A percentile compares a stretch with the other conserved stretches of the same genome.
These are phyloP conservation scores for Tenthredo scrophulariae DNA, from an alignment of 2,888 invertebrate species.

Conservation along the genomic window DNA sequence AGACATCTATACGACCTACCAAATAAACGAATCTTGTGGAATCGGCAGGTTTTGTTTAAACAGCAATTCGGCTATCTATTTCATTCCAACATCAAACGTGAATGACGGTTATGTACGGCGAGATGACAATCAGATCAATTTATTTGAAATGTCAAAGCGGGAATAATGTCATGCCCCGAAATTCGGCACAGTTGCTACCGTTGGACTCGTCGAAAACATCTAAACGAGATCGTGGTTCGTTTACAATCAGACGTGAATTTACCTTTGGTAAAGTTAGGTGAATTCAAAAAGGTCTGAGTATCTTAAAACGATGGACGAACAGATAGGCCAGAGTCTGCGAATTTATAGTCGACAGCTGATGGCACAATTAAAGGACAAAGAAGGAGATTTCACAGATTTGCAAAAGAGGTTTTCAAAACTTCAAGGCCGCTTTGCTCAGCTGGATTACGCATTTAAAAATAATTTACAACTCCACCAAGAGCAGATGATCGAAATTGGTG, in stretches of 20 bases:
- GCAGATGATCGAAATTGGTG: conserved; percentile 64
- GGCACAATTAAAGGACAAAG: conserved; percentile 59
- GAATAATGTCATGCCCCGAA: not conserved
- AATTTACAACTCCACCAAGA: conserved; percentile 65
- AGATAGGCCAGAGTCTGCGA: not conserved
- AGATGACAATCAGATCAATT: not conserved
- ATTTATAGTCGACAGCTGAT: conserved; percentile 51
- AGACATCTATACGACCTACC: not conserved
- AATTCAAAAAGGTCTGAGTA: not conserved
- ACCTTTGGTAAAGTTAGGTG: not conserved
- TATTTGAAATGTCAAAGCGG: not conserved
- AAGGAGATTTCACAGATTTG: conserved; percentile 63
- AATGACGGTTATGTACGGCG: not conserved
- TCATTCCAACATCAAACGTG: not conserved
- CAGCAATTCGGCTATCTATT: not conserved
- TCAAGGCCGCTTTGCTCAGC: conserved; percentile 64
- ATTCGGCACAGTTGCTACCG: not conserved
- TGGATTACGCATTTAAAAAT: conserved; percentile 67
- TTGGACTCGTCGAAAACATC: not conserved
- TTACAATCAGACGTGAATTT: not conserved
- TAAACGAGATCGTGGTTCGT: not conserved
- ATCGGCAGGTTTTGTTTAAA: conserved; percentile 7
- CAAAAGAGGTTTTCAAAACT: conserved; percentile 64
- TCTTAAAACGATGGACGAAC: conserved; percentile 55
- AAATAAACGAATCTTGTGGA: not conserved